phyloP scores from a whole-genome alignment of 2,113 vertebrate genomes.

The Empidonax alnorum region DNA sequence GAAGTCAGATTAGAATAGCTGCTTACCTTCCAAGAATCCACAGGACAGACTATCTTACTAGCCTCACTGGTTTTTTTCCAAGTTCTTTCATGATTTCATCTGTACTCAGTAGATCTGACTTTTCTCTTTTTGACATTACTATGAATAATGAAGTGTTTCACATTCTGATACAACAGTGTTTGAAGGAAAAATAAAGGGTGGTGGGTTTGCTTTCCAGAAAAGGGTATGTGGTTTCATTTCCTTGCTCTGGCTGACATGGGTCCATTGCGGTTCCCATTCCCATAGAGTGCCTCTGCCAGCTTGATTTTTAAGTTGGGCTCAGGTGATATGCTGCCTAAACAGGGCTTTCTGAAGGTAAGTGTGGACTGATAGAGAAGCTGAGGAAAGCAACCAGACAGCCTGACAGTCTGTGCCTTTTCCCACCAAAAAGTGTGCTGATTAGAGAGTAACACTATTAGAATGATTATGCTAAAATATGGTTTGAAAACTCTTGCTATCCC shows the following conservation, averaged over 20 bases:
- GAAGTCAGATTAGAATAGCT: background rate
- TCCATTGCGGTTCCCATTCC: background rate
- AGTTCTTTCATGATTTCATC: background rate
- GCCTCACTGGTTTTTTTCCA: accelerated
- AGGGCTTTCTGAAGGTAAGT: background rate
- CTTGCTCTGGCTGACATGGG: background rate
- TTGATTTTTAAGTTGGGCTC: background rate
- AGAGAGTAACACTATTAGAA: background rate
- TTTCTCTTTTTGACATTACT: background rate
- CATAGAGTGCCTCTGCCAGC: background rate
- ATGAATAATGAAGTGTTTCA: background rate
- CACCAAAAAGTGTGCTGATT: background rate
- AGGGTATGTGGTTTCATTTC: background rate
- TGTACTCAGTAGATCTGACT: background rate
- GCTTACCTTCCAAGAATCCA: background rate
- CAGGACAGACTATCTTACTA: background rate
- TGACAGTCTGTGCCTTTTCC: background rate
- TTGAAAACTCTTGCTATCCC: background rate
- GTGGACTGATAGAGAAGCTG: background rate
- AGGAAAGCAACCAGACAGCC: background rate
- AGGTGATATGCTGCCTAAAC: background rate
- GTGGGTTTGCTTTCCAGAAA: background rate
- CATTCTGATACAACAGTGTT: background rate
- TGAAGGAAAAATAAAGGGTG: background rate
- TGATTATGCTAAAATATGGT: background rate